phyloP scores from a whole-genome alignment of 2,888 invertebrate genomes.

The Gryllus longicercus region DNA sequence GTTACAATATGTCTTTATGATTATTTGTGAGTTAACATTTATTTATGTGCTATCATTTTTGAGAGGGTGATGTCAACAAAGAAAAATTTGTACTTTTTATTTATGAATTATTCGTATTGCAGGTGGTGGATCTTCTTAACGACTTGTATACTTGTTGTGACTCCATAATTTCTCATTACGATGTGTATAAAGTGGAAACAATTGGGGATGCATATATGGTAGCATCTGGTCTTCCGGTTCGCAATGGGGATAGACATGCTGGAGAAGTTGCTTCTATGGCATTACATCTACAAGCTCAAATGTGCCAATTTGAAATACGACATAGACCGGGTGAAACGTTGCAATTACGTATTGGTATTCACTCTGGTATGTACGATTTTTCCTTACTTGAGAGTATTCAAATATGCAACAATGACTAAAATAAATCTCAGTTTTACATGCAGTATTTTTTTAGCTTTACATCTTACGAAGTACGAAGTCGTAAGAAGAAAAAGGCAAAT shows the following conservation, averaged over 20 bases:
- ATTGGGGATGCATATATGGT: conserved; percentile 81
- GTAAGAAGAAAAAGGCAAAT: too few species aligned
- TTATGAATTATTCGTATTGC: conserved; percentile 18
- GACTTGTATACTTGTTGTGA: conserved; percentile 86
- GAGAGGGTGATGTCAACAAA: conserved; percentile 19
- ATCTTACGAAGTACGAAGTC: too few species aligned
- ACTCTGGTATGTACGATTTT: conserved; percentile 52
- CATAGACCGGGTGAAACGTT: conserved; percentile 66
- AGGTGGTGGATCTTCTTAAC: conserved; percentile 83
- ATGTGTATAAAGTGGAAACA: conserved; percentile 84
- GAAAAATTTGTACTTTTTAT: not conserved
- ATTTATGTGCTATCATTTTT: conserved; percentile 19
- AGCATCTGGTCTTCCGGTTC: conserved; percentile 70
- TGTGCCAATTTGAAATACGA: conserved; percentile 65
- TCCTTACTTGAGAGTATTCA: too few species aligned
- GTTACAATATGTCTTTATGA: too few species aligned
- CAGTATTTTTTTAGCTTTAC: too few species aligned
- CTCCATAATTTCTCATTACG: conserved; percentile 80
- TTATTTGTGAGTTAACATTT: not conserved
- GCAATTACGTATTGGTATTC: conserved; percentile 69
- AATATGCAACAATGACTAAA: too few species aligned
- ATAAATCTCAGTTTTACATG: too few species aligned
- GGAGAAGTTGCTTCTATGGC: conserved; percentile 78
- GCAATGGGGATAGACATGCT: conserved; percentile 70
- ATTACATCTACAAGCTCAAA: conserved; percentile 66